Percentiles rank a stretch among this genome's conserved stretches.
Conservation (phyloP, 2,888 invertebrate species). For the Ectemnius cavifrons region DNA sequence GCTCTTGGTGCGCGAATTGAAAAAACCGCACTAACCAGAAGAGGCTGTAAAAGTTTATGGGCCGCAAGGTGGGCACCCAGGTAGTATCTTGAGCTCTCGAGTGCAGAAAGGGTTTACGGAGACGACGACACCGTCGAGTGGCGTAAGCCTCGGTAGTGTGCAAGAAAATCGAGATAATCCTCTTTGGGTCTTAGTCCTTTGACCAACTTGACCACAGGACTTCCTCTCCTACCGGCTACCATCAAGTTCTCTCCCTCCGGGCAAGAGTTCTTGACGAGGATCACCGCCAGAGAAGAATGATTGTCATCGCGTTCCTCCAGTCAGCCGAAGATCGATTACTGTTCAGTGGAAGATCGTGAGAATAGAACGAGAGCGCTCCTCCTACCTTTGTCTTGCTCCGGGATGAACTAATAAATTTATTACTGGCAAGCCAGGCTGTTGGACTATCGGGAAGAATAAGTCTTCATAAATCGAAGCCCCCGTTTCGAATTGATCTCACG, state of each 20-base stretch:
- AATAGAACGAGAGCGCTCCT: too few species aligned
- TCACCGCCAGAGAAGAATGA: not conserved
- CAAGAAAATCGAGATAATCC: constrained; percentile 63
- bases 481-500: too few species aligned
- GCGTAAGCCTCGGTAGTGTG: constrained; percentile 35
- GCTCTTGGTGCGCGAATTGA: constrained; percentile 32
- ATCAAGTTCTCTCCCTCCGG: not conserved
- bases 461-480: too few species aligned
- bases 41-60: constrained; percentile 67
- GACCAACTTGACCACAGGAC: constrained; percentile 57
- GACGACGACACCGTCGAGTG: constrained; percentile 33
- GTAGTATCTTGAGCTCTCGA: constrained; percentile 52
- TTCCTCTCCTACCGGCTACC: constrained; percentile 35
- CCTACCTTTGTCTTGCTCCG: too few species aligned
- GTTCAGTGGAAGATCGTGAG: not conserved
- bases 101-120: constrained; percentile 57
- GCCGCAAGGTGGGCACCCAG: constrained; percentile 46
- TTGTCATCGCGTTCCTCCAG: not conserved
- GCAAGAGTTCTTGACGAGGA: not conserved
- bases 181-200: constrained; percentile 46
- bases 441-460: too few species aligned
- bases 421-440: too few species aligned
- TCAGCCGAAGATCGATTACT: constrained; percentile 3
- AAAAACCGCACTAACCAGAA: constrained; percentile 66
- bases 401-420: too few species aligned